Evolutionary conservation across 2,888 invertebrate genomes (phyloP), one percentile per base, ranked within the genome.

Genomic region (Eulithis prunata): DNA sequence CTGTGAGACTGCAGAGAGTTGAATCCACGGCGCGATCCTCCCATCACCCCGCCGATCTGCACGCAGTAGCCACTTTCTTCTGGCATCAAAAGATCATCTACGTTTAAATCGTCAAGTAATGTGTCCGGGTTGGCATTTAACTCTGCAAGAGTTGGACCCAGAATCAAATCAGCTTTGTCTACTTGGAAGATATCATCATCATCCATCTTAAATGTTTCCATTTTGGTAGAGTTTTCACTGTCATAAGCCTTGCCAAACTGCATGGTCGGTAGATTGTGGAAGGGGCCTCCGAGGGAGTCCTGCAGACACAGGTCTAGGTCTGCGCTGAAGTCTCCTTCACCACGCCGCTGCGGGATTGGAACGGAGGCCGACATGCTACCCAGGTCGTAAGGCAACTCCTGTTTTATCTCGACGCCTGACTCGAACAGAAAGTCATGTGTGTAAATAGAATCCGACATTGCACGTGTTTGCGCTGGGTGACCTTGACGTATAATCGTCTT

Each of bases 131-230:
- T 97, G 14, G 96, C 96, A 89, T 97, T 97, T 59, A 98, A 88
- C 83, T 98, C 97, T 0, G 97, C 97, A 62, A 98, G 93, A 70
- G 97, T 97, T 0, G 97, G 96, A 4, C 96, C 95, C 86, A 97
- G 95, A 76, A 97, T 96, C 70, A 97, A 93, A 89, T 97, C 97
- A 47, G 96, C 95, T 88, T 97, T 97, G 85, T 98, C 97, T 62
- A 97, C 97, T 94, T 97, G 93, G 84, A 97, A 97, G 78, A 97
- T 97, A 82, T 97, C 97, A 82, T 97, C 97, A 79, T 97, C 97
- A 79, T 97, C 97, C 95, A 97, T 96, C 85, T 95, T 96, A 77
- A 96, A 95, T 11, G 95, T 92, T 76, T 96, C 96, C 57, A 90
- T 86, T 86, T 94, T 94, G 21, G 86, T 82, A 56, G 82, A 84